Conservation (phyloP, 2,113 vertebrate species). For the Cromileptes altivelis region DNA sequence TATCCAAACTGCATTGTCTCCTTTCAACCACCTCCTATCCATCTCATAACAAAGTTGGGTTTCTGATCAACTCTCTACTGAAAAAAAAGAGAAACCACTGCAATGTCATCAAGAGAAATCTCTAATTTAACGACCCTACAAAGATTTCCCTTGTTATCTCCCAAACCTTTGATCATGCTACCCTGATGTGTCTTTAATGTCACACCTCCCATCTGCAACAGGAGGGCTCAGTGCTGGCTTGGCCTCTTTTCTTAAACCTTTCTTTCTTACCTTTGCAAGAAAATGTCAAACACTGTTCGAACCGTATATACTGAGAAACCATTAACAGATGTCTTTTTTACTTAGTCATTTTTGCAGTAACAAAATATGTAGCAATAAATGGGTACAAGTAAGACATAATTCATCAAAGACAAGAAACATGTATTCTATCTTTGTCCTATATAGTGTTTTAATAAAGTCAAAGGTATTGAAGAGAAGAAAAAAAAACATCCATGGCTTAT, state of each 20-base stretch:
- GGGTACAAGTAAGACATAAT: slow-evolving; percentile 13
- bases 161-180: background rate
- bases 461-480: background rate
- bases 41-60: background rate
- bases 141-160: background rate
- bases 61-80: background rate
- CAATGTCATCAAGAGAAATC: background rate
- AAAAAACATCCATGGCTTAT: background rate
- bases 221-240: too few relatives aligned
- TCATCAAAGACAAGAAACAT: background rate
- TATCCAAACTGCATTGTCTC: background rate
- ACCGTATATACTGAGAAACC: background rate
- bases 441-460: background rate
- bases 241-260: too few relatives aligned
- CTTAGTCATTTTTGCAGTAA: background rate
- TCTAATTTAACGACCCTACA: too few relatives aligned
- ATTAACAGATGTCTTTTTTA: background rate
- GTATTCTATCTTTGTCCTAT: background rate
- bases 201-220: background rate
- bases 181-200: background rate
- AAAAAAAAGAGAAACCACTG: background rate
- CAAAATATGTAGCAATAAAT: slow-evolving; percentile 30
- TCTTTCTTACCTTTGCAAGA: too few relatives aligned
- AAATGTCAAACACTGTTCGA: too few relatives aligned
- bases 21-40: background rate